Base-by-base conservation (phyloP, 2,113 vertebrate genomes). In the Argyrosomus japonicus region DNA sequence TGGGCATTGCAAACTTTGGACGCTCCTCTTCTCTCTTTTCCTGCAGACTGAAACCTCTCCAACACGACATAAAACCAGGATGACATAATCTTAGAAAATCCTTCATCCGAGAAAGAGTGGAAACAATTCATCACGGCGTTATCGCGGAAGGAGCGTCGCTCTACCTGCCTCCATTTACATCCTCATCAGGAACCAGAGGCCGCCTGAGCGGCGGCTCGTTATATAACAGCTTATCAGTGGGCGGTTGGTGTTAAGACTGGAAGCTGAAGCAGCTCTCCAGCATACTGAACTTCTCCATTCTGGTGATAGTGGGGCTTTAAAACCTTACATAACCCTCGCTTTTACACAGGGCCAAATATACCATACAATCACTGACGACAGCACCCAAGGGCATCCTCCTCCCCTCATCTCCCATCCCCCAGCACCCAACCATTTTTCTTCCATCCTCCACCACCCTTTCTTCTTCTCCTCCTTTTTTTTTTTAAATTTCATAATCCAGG, bases 401-500 rank as follows among this genome's bases (percentile, higher is more conserved):
- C 32, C 18, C 58, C 36, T 10, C 51, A 4, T 6, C 58, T 19
- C 15, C 69, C 48, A n/a, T 45, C 71, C 81, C 60, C 81, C 78
- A 81, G 54, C 69, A 78, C 68, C 84, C 64, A 69, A 56, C 80
- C 74, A 67, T 40, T 58, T 60, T 6, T 51, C 62, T 56, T 68
- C 72, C 62, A 43, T 81, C 74, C 79, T 81, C 62, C 80, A 25
- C 56, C 58, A 50, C 18, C 68, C 69, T 79, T 84, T 82, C 82
- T 82, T 75, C 61, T 81, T 45, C 63, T n/a, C 29, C 71, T 76
- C 32, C 67, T 65, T 12, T 40, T 61, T 0, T 57, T 19, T 77
- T 85, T 90, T 81, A 79, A 70, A 91, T 91, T 87, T 87, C 73
- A 89, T 88, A 85, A 88, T 87, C 83, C 84, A 0, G 54, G 76